These are phyloP conservation scores for Apodemus speciosus DNA, from an alignment of 2,113 vertebrate genomes.

Conservation along the genomic window DNA sequence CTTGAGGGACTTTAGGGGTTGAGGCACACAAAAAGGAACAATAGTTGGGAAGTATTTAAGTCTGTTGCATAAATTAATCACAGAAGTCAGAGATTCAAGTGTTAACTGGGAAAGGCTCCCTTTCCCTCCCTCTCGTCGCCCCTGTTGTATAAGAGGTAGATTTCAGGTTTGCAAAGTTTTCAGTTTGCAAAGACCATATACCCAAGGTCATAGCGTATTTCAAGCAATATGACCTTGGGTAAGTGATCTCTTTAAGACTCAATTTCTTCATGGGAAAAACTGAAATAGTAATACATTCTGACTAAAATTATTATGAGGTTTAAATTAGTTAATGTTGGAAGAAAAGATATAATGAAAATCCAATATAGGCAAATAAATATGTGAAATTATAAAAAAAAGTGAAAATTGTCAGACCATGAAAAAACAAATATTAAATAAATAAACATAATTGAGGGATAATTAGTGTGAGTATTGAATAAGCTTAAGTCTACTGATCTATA, in stretches of 20 bases:
- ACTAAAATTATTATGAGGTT: background rate
- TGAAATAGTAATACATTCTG: background rate
- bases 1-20: background rate
- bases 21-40: background rate
- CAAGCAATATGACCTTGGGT: background rate
- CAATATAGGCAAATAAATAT: background rate
- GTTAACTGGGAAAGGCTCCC: background rate
- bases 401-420: background rate
- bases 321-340: background rate
- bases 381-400: background rate
- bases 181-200: background rate
- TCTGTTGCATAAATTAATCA: background rate
- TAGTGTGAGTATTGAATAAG: background rate
- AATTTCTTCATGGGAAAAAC: constrained; percentile 16
- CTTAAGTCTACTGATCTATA: background rate
- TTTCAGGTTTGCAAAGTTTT: background rate
- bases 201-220: background rate
- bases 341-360: background rate
- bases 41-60: background rate
- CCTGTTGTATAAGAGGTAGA: background rate
- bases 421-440: background rate
- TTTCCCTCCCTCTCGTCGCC: fast-evolving
- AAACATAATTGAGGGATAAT: background rate
- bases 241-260: background rate
- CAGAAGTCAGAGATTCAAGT: background rate